Evolutionary conservation across 2,113 vertebrate genomes (phyloP).

Genomic region (Notarius quadriscutis): DNA sequence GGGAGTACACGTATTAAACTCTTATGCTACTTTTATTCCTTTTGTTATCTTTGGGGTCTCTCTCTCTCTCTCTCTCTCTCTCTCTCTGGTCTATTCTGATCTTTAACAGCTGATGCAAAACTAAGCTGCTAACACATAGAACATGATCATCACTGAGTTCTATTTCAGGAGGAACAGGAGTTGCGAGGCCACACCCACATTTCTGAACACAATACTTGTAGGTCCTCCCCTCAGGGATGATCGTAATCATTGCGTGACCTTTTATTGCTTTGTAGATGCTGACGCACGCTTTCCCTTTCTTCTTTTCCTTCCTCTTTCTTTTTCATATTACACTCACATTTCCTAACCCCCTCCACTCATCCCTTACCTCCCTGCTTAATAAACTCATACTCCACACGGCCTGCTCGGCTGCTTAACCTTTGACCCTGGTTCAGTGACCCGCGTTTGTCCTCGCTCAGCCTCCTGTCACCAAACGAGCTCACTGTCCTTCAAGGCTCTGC

Average conservation of each 20-base stretch:
- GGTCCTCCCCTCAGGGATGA: constrained; percentile 61
- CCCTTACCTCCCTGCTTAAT: constrained; percentile 37
- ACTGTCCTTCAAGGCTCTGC: constrained; percentile 86
- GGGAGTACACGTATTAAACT: constrained; percentile 18
- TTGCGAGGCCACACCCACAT: not conserved
- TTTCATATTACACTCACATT: constrained; percentile 61
- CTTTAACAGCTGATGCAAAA: not conserved
- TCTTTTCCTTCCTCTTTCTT: constrained; percentile 61
- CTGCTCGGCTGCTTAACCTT: constrained; percentile 65
- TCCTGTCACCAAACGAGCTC: constrained; percentile 93
- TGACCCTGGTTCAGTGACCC: constrained; percentile 84
- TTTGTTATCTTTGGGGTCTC: constrained; percentile 6
- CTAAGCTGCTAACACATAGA: constrained; percentile 23
- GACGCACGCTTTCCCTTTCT: constrained; percentile 75
- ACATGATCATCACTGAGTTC: constrained; percentile 61
- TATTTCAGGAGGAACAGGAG: not conserved
- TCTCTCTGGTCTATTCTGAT: not conserved
- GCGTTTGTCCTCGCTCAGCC: constrained; percentile 99
- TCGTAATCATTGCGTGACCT: constrained; percentile 55
- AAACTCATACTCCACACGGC: constrained; percentile 51
- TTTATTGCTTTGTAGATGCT: constrained; percentile 65
- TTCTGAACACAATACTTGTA: not conserved
- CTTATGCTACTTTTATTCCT: constrained; percentile 8
- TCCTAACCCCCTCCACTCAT: constrained; percentile 65
- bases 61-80: constrained; percentile 1